Percentiles rank a stretch among this genome's conserved stretches.
Evolutionary conservation across 2,797 vertebrate species (phyloP).

Genomic region (Leptoclinus maculatus): DNA sequence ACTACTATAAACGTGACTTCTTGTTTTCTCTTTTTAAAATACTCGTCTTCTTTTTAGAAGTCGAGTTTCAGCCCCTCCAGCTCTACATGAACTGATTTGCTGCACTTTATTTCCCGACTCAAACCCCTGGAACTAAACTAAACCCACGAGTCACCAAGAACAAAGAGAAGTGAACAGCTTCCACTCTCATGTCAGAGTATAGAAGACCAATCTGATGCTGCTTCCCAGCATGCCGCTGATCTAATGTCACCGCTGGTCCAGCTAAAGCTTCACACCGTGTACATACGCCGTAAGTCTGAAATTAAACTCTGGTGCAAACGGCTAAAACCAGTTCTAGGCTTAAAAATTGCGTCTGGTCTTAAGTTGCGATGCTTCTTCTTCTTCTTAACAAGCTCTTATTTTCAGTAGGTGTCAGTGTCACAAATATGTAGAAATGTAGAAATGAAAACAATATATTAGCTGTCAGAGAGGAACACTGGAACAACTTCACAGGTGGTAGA

Average conservation of each 20-base stretch:
- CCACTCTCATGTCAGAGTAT: not conserved
- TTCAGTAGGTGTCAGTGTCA: not conserved
- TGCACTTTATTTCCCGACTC: not conserved
- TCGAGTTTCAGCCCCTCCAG: no score
- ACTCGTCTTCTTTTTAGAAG: not conserved
- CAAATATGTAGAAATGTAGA: conserved; percentile 12
- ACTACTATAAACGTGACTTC: no score
- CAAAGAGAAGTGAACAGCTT: conserved; percentile 1
- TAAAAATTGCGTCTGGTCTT: not conserved
- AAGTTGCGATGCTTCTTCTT: not conserved
- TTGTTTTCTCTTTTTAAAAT: not conserved
- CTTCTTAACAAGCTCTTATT: not conserved
- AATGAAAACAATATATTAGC: fast-evolving
- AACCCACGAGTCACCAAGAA: not conserved
- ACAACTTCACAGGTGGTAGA: not conserved
- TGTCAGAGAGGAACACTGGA: not conserved
- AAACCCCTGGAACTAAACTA: not conserved
- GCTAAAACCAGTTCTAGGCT: not conserved
- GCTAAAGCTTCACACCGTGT: conserved; percentile 11
- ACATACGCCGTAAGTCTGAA: not conserved
- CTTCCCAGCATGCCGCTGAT: not conserved
- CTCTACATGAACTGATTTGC: not conserved
- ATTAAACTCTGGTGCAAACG: not conserved
- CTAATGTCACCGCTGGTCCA: not conserved
- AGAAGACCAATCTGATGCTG: not conserved